Conservation (phyloP, 1,140 invertebrate genomes). For the Littorina saxatilis region DNA sequence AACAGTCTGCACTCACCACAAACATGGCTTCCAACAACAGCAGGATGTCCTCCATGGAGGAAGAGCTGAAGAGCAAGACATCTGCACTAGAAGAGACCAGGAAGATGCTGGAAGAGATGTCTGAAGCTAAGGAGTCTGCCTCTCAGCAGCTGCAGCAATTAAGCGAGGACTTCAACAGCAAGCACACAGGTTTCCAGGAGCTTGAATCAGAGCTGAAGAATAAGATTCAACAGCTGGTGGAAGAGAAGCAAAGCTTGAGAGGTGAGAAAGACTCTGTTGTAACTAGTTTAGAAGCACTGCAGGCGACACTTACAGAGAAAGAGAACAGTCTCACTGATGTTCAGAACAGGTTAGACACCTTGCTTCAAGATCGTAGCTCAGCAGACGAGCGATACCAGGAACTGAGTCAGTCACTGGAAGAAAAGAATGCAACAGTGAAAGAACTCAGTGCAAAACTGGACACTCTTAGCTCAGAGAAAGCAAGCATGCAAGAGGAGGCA, state of each 20-base stretch:
- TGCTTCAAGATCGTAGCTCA: constrained; percentile 31
- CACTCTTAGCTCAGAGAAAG: not conserved
- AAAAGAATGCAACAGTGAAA: constrained; percentile 29
- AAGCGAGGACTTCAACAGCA: constrained; percentile 21
- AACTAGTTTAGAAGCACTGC: constrained; percentile 20
- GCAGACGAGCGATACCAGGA: constrained; percentile 27
- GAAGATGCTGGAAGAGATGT: constrained; percentile 11
- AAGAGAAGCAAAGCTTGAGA: constrained; percentile 24
- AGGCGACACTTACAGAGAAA: constrained; percentile 32
- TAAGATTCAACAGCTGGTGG: constrained; percentile 34
- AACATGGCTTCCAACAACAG: constrained; percentile 19
- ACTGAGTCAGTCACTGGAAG: constrained; percentile 19
- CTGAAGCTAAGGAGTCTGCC: not conserved
- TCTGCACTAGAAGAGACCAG: constrained; percentile 16
- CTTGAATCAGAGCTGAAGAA: constrained; percentile 41
- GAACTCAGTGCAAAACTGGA: constrained; percentile 34
- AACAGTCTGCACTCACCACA: constrained; percentile 32
- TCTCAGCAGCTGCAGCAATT: constrained; percentile 13
- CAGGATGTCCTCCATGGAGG: constrained; percentile 35
- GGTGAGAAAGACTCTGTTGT: constrained; percentile 38
- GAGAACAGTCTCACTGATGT: not conserved
- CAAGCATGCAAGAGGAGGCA: not conserved
- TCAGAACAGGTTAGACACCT: constrained; percentile 39
- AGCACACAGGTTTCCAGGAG: constrained; percentile 28
- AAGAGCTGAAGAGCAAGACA: constrained; percentile 30